Evolutionary conservation across 2,888 invertebrate species (phyloP).

Genomic region (Steinernema hermaphroditum): DNA sequence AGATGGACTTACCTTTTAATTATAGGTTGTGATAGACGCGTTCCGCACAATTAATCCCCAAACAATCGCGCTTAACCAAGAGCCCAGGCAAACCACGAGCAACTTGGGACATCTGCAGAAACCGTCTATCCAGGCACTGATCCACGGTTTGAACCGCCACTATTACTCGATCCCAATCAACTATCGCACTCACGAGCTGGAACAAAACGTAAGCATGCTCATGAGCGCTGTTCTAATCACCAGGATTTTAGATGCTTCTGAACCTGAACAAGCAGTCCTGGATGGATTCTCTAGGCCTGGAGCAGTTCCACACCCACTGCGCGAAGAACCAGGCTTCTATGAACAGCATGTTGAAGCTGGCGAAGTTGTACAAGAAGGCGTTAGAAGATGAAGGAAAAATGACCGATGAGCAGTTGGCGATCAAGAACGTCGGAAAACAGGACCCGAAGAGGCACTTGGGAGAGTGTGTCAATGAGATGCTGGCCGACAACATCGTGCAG

Average conservation of each 20-base stretch:
- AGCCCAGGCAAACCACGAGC: slow-evolving; percentile 96
- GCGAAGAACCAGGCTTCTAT: slow-evolving; percentile 89
- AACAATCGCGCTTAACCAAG: slow-evolving; percentile 97
- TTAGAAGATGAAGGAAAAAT: slow-evolving; percentile 98
- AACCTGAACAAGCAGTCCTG: slow-evolving; percentile 98
- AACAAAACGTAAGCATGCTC: slow-evolving; percentile 77
- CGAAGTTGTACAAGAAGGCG: slow-evolving; percentile 94
- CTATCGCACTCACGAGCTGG: slow-evolving; percentile 96
- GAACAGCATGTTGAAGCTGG: slow-evolving; percentile 91
- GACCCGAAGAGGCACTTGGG: slow-evolving; percentile 99
- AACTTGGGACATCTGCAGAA: slow-evolving; percentile 97
- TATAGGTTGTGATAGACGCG: slow-evolving; percentile 97
- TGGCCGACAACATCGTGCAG: slow-evolving; percentile 65
- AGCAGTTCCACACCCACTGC: slow-evolving; percentile 86
- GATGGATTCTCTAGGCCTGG: slow-evolving; percentile 90
- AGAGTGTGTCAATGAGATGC: slow-evolving; percentile 74
- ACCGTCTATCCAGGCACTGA: slow-evolving; percentile 95
- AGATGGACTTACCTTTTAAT: slow-evolving; percentile 41
- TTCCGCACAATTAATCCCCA: slow-evolving; percentile 98
- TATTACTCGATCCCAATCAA: slow-evolving; percentile 99
- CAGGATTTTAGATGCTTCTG: slow-evolving; percentile 78
- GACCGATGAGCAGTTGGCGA: slow-evolving; percentile 97
- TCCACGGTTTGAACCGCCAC: slow-evolving; percentile 96
- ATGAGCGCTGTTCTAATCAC: neutral
- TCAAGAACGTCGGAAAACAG: slow-evolving; percentile 93